Conservation (phyloP, 2,797 vertebrate genomes). For the Dicrostonyx torquatus region DNA sequence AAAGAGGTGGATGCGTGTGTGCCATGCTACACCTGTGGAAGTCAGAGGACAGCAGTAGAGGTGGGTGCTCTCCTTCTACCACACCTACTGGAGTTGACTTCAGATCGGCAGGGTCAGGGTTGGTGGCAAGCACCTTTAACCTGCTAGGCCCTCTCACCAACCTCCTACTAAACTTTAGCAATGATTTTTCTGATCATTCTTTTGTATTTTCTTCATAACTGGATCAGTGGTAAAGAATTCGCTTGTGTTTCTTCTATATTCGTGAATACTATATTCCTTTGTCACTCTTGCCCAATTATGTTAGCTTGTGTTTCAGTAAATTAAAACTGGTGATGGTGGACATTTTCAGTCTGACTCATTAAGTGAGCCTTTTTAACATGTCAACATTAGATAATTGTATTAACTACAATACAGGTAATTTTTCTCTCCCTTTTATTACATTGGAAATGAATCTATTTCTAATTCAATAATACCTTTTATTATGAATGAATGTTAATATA, state of each 20-base stretch:
- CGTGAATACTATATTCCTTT: neutral
- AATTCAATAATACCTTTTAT: neutral
- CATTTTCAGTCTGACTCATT: neutral
- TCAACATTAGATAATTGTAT: neutral
- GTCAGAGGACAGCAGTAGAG: neutral
- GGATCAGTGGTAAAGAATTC: neutral
- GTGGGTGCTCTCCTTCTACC: neutral
- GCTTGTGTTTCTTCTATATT: neutral
- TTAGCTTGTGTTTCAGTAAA: neutral
- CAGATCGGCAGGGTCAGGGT: neutral
- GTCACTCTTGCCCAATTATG: neutral
- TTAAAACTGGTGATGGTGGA: neutral
- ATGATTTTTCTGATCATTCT: neutral
- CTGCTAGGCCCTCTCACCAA: neutral
- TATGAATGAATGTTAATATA: neutral
- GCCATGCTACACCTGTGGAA: neutral
- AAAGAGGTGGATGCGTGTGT: neutral
- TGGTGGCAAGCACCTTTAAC: neutral
- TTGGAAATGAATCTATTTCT: neutral
- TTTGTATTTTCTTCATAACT: constrained; percentile 39
- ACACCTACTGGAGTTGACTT: neutral
- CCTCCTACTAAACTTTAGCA: neutral
- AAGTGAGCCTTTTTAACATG: neutral
- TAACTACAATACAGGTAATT: neutral
- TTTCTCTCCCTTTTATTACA: neutral